Percentiles rank a stretch among this genome's conserved stretches.
Evolutionary conservation across 2,888 invertebrate species (phyloP).

Genomic region (Halictus quadricinctus): DNA sequence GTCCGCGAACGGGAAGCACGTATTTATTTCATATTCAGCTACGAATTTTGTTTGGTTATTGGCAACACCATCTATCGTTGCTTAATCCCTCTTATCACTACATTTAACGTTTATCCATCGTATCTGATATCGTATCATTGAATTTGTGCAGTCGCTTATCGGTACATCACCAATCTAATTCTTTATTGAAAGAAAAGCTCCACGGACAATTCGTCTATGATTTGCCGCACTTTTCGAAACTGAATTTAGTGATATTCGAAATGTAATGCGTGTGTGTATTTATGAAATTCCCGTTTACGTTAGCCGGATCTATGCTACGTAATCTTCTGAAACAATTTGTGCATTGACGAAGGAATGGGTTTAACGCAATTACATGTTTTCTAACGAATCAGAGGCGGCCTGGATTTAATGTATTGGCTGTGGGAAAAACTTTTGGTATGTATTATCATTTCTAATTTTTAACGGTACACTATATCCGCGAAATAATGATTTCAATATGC

Average conservation of each 20-base stretch:
- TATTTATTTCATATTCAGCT: slow-evolving; percentile 44
- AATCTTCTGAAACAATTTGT: slow-evolving; percentile 53
- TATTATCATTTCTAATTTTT: slow-evolving; percentile 26
- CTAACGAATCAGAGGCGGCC: slow-evolving; percentile 22
- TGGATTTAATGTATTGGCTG: slow-evolving; percentile 26
- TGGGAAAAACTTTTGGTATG: slow-evolving; percentile 41
- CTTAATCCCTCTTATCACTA: slow-evolving; percentile 21
- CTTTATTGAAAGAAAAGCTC: slow-evolving; percentile 15
- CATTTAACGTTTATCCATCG: slow-evolving; percentile 25
- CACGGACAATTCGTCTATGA: slow-evolving; percentile 16
- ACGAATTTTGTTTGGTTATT: slow-evolving; percentile 34
- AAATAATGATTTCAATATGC: not conserved
- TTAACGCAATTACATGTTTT: slow-evolving; percentile 37
- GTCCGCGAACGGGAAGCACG: slow-evolving; percentile 49
- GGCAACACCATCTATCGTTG: slow-evolving; percentile 19
- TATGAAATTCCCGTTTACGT: slow-evolving; percentile 46
- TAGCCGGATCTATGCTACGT: slow-evolving; percentile 58
- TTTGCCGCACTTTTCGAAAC: slow-evolving; percentile 34
- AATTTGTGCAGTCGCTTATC: slow-evolving; percentile 14
- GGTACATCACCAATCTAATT: slow-evolving; percentile 6
- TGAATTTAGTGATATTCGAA: slow-evolving; percentile 28
- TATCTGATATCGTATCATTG: slow-evolving; percentile 46
- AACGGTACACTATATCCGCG: not conserved
- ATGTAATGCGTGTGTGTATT: slow-evolving; percentile 30
- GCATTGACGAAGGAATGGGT: slow-evolving; percentile 47